Evolutionary conservation across 1,140 invertebrate species (phyloP).

Genomic region (Musca vetustissima): DNA sequence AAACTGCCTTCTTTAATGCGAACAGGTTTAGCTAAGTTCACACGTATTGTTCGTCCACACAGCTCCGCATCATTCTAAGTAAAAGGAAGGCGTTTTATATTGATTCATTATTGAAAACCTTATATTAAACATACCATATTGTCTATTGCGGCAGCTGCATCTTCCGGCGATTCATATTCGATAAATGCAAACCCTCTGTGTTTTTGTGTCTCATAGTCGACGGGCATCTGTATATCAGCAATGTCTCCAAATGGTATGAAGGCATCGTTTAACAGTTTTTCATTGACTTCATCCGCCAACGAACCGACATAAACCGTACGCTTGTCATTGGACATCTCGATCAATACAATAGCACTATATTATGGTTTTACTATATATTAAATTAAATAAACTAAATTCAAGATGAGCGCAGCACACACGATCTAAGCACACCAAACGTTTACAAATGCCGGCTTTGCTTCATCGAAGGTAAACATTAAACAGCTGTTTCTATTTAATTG

Average conservation of each 20-base stretch:
- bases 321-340: conserved; percentile 64
- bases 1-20: conserved; percentile 93
- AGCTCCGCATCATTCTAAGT: conserved; percentile 94
- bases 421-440: too few species aligned
- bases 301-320: conserved; percentile 85
- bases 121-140: conserved; percentile 82
- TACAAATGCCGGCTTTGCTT: too few species aligned
- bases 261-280: conserved; percentile 92
- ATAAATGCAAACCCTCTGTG: conserved; percentile 98
- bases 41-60: conserved; percentile 94
- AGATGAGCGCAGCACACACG: too few species aligned
- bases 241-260: conserved; percentile 99
- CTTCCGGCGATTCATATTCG: conserved; percentile 93
- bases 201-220: conserved; percentile 97
- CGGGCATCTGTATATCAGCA: conserved; percentile 93
- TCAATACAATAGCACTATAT: too few species aligned
- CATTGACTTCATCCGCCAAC: conserved; percentile 95
- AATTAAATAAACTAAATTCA: too few species aligned
- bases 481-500: too few species aligned
- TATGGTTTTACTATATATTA: too few species aligned
- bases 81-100: background rate
- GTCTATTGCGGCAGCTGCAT: conserved; percentile 97
- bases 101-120: background rate
- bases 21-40: conserved; percentile 96
- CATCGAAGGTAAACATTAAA: too few species aligned